Evolutionary conservation across 2,113 vertebrate genomes (phyloP), one percentile per base, ranked within the genome.

Genomic region (Varanus salvator): DNA sequence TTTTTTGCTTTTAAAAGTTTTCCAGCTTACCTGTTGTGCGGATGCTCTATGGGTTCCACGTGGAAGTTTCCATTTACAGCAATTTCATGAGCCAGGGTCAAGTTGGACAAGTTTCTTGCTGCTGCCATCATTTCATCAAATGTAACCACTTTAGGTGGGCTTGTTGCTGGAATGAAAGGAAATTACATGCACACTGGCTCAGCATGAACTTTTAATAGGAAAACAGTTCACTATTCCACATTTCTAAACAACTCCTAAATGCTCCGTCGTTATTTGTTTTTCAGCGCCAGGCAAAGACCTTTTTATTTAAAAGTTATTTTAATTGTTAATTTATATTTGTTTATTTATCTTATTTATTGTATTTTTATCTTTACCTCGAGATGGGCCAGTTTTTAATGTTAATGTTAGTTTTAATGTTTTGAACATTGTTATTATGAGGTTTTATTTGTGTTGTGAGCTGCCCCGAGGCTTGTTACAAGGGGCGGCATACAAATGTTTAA

Each of bases 11-110:
- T 72, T 23, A 27, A 78, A 75, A 48, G 38, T 2, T 9, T 23
- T 38, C 66, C n/a, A 38, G 25, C 34, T 89, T 96, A 98, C 98
- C 98, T 98, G 95, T 98, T 97, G 91, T 97, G 96, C 34, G 98
- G 97, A 12, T 97, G 93, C 75, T 95, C 96, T 27, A 95, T 92
- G 7, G 93, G 95, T 90, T 98, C 97, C 88, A 99, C 69, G 12
- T 97, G 97, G 82, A 99, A 98, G 81, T 97, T 97, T 74, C 92
- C 97, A 92, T 99, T 98, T 52, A 98, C 96, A 50, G 97, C 97
- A 90, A 99, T 99, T 96, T 99, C 98, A 44, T 99, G 99, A 94
- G 98, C 98, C n/a, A 99, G 91, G 88, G 96, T 97, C 96, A 99
- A 96, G 91, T 98, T 96, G 85, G 97, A 96, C 57, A 99, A 92